phyloP scores from a whole-genome alignment of 2,797 vertebrate genomes.

The Lophius americanus region DNA sequence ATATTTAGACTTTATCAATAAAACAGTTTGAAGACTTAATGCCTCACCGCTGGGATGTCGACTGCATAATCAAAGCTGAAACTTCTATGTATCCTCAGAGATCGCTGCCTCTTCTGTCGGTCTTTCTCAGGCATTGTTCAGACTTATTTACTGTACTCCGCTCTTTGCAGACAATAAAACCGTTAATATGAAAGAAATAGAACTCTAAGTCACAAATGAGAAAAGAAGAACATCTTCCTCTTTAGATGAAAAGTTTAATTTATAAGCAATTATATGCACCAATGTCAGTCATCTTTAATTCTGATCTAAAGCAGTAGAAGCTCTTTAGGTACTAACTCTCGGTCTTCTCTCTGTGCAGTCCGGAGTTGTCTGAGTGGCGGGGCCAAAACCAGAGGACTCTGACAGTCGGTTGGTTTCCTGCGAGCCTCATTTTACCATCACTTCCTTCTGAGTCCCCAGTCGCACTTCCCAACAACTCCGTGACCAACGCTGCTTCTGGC shows the following conservation, averaged over 20 bases:
- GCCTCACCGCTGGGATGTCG: not conserved
- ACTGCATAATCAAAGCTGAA: not conserved
- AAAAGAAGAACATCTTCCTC: too few relatives aligned
- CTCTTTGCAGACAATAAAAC: too few relatives aligned
- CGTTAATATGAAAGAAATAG: too few relatives aligned
- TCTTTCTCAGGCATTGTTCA: too few relatives aligned
- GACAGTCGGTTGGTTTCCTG: conserved; percentile 83
- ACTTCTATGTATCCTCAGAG: not conserved
- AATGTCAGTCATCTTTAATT: too few relatives aligned
- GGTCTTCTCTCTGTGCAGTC: conserved; percentile 62
- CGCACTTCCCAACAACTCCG: not conserved
- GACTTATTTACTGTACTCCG: too few relatives aligned
- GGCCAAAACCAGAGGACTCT: conserved; percentile 89
- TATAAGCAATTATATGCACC: too few relatives aligned
- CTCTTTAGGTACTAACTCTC: not conserved
- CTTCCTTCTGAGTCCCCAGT: conserved; percentile 14
- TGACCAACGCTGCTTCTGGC: conserved; percentile 1
- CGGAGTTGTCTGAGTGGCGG: conserved; percentile 85
- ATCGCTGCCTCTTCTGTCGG: too few relatives aligned
- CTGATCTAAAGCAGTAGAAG: not conserved
- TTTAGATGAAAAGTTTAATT: too few relatives aligned
- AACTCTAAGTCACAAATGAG: too few relatives aligned
- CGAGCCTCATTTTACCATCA: conserved; percentile 57
- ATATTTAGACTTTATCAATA: not conserved
- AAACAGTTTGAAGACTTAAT: not conserved